These are phyloP conservation scores for Engystomops pustulosus DNA, from an alignment of 2,113 vertebrate genomes.

Conservation along the genomic window DNA sequence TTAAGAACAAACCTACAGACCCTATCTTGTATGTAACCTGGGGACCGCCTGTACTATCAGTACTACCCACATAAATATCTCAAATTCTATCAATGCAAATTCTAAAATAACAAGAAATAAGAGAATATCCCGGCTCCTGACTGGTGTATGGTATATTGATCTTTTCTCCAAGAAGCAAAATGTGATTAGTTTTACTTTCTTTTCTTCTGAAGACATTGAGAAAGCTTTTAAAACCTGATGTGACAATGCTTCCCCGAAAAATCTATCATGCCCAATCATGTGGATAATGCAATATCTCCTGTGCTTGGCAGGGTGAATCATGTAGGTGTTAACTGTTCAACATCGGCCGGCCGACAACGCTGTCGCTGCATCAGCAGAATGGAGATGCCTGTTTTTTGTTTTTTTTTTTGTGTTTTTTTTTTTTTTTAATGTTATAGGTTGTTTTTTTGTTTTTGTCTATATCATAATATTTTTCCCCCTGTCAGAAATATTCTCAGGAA, in stretches of 20 bases:
- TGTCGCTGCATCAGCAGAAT: conserved; percentile 14
- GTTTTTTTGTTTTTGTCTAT: too few species aligned
- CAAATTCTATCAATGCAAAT: too few species aligned
- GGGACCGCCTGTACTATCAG: too few species aligned
- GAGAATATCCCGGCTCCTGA: neutral
- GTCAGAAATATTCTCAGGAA: conserved; percentile 8
- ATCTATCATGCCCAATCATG: conserved; percentile 56
- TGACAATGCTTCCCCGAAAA: conserved; percentile 45
- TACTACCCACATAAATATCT: too few species aligned
- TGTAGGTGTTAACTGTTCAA: conserved; percentile 55
- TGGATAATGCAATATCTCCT: conserved; percentile 57
- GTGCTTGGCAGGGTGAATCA: conserved; percentile 51
- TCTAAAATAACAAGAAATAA: too few species aligned
- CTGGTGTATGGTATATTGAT: conserved; percentile 6
- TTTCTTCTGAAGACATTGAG: conserved; percentile 42
- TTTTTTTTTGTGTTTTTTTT: neutral
- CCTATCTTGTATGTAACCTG: too few species aligned
- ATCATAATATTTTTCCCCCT: too few species aligned
- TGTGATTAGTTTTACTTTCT: conserved; percentile 44
- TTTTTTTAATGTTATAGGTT: too few species aligned
- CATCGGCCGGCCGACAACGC: neutral
- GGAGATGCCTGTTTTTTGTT: neutral
- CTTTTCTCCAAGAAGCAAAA: conserved; percentile 23
- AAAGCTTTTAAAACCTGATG: conserved; percentile 55
- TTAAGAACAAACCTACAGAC: too few species aligned